Percentiles rank a stretch among this genome's conserved stretches.
phyloP scores from a whole-genome alignment of 2,113 vertebrate genomes.

The Odobenus rosmarus region DNA sequence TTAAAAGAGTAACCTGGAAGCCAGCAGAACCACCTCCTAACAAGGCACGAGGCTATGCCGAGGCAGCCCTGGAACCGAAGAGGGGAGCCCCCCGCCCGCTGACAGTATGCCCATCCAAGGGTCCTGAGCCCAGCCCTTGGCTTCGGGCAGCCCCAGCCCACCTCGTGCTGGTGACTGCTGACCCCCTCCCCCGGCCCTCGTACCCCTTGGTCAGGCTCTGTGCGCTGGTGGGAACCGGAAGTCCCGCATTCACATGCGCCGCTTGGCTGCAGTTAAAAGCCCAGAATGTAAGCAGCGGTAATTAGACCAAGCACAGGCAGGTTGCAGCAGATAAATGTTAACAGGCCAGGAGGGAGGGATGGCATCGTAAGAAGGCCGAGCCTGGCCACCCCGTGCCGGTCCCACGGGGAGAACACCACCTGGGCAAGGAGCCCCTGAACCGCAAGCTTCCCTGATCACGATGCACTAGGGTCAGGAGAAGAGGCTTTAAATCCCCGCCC shows the following conservation, averaged over 20 bases:
- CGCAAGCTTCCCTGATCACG: background rate
- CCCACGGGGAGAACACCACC: background rate
- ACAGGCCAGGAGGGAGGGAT: background rate
- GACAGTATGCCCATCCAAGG: background rate
- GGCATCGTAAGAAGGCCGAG: accelerated
- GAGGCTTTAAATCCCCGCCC: background rate
- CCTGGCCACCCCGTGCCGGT: background rate
- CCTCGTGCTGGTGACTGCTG: background rate
- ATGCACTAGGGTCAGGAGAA: background rate
- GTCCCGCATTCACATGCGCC: background rate
- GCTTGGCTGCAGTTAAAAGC: background rate
- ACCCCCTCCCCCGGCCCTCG: background rate
- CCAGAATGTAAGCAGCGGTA: background rate
- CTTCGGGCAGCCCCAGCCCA: background rate
- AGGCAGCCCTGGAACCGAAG: background rate
- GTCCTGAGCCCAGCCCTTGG: background rate
- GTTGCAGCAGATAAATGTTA: background rate
- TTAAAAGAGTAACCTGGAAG: slow-evolving; percentile 78
- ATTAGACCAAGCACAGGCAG: background rate
- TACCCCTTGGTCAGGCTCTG: background rate
- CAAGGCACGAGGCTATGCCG: background rate
- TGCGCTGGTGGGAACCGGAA: background rate
- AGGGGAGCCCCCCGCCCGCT: background rate
- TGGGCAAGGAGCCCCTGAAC: background rate
- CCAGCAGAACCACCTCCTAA: slow-evolving; percentile 58